Evolutionary conservation across 1,140 invertebrate species (phyloP).

Genomic region (Anagrus nilaparvatae): DNA sequence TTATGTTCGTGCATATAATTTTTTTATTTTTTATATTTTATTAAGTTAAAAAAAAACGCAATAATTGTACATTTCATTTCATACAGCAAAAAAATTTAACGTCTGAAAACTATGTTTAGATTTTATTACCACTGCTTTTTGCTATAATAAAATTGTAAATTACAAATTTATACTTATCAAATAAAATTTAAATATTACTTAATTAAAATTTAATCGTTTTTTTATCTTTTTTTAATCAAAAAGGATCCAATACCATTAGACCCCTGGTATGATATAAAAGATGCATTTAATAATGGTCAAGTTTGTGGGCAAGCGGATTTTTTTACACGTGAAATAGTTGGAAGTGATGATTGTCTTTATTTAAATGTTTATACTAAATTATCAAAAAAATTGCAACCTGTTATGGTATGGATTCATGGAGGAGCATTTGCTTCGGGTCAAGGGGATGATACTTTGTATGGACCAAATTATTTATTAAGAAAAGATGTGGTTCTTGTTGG

Average conservation of each 20-base stretch:
- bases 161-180: no score
- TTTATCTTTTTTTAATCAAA: no score
- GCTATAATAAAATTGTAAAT: no score
- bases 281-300: conserved; percentile 46
- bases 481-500: conserved; percentile 51
- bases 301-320: conserved; percentile 35
- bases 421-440: conserved; percentile 46
- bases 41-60: no score
- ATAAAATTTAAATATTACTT: no score
- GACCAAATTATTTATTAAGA: conserved; percentile 37
- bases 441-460: conserved; percentile 23
- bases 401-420: conserved; percentile 50
- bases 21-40: no score
- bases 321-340: conserved; percentile 10
- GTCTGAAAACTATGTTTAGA: no score
- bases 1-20: no score
- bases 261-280: conserved; percentile 43
- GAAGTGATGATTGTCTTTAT: conserved; percentile 67
- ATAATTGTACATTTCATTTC: no score
- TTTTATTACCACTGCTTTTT: no score
- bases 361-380: conserved; percentile 68
- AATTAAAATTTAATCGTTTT: no score
- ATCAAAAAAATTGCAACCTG: conserved; percentile 23
- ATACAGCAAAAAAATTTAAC: no score
- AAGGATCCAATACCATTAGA: conserved; percentile 49